Evolutionary conservation across 2,113 vertebrate genomes (phyloP).

Genomic region (Baryphthengus martii): DNA sequence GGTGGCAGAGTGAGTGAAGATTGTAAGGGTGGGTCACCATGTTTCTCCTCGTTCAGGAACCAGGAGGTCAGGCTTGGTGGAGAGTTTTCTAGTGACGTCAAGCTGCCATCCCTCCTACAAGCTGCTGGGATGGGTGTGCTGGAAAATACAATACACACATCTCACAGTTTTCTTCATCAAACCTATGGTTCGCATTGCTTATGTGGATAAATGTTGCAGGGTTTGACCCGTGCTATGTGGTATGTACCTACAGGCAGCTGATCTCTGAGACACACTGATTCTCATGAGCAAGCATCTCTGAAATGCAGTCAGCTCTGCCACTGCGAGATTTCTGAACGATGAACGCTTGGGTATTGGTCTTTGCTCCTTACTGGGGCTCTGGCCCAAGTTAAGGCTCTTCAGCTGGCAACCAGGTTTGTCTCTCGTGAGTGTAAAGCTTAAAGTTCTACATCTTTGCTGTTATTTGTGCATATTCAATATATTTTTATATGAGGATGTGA

Average conservation of each 20-base stretch:
- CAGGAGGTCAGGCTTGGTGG: background rate
- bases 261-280: background rate
- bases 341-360: background rate
- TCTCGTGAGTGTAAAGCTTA: background rate
- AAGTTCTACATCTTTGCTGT: background rate
- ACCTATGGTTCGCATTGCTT: background rate
- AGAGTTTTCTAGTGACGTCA: background rate
- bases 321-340: background rate
- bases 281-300: fast-evolving
- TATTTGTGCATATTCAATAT: background rate
- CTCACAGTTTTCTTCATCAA: background rate
- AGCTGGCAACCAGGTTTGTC: background rate
- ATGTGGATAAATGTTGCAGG: background rate
- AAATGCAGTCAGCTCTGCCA: too few species aligned
- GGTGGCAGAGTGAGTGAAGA: background rate
- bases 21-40: background rate
- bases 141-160: background rate
- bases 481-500: background rate
- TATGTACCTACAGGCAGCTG: background rate
- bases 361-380: background rate
- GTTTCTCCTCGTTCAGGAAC: background rate
- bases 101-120: background rate
- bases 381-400: background rate
- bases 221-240: background rate
- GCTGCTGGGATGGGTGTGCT: background rate